Conservation (phyloP, 2,113 vertebrate species). For the Phalacrocorax pelagicus region DNA sequence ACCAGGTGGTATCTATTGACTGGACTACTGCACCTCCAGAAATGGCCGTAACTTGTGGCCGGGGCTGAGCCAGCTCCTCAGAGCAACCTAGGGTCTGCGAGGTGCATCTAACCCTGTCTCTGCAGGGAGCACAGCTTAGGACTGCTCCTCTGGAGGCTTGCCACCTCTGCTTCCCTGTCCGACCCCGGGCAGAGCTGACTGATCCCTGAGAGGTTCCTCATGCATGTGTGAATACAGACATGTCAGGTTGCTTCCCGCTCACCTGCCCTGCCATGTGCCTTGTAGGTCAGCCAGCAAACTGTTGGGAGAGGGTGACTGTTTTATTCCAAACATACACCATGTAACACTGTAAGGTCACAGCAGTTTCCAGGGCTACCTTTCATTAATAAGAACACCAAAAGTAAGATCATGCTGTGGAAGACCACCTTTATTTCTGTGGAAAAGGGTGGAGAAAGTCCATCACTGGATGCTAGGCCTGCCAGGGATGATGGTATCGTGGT, state of each 20-base stretch:
- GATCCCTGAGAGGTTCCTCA: accelerated
- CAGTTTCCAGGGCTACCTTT: background rate
- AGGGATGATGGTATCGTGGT: background rate
- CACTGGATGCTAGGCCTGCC: background rate
- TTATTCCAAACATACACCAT: background rate
- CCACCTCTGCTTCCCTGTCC: background rate
- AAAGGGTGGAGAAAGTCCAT: background rate
- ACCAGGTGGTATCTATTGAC: accelerated
- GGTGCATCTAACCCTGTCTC: background rate
- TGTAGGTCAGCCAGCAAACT: background rate
- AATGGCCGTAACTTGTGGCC: background rate
- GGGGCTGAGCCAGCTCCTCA: background rate
- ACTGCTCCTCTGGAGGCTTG: background rate
- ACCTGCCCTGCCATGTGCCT: background rate
- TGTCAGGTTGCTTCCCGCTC: background rate
- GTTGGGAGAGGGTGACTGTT: background rate
- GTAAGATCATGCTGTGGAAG: background rate
- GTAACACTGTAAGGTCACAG: background rate
- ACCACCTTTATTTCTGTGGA: accelerated
- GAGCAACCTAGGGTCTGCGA: background rate
- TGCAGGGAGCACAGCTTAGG: background rate
- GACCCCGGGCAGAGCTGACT: background rate
- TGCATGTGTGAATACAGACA: accelerated
- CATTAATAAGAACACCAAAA: background rate
- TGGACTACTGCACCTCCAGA: background rate